Conservation (phyloP, 2,113 vertebrate genomes). For the Micromys minutus region DNA sequence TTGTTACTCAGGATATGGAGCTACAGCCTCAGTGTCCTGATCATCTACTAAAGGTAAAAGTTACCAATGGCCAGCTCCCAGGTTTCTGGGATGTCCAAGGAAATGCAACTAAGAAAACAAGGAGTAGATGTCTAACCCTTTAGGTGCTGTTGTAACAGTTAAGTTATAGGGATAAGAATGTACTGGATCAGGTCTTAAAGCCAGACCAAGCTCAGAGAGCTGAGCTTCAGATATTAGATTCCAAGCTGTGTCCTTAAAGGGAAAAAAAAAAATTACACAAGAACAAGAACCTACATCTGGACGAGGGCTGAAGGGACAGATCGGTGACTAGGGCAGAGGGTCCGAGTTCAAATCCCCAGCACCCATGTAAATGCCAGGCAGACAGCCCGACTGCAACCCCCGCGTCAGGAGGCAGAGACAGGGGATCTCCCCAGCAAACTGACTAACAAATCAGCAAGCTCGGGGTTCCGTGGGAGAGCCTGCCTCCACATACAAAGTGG, state of each 20-base stretch:
- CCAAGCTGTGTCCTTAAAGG: neutral
- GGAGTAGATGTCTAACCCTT: neutral
- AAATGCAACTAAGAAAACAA: slow-evolving; percentile 16
- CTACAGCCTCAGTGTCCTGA: neutral
- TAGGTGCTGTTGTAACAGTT: neutral
- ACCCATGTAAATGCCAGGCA: neutral
- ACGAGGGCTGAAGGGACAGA: neutral
- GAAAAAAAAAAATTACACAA: neutral
- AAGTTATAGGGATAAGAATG: slow-evolving; percentile 32
- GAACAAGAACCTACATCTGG: neutral
- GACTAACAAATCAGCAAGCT: neutral
- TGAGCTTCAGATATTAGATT: neutral
- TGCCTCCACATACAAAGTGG: neutral
- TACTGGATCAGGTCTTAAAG: neutral
- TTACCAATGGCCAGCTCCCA: neutral
- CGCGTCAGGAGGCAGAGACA: neutral
- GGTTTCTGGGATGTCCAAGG: neutral
- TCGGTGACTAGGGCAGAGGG: too few species aligned
- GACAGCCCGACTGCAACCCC: too few species aligned
- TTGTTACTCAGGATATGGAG: neutral
- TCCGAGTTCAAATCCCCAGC: neutral
- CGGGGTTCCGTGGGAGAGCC: neutral
- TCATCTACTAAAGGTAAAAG: slow-evolving; percentile 26
- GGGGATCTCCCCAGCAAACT: neutral
- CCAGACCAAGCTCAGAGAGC: neutral